Conservation (phyloP, 2,113 vertebrate species). For the Prolemur simus region DNA sequence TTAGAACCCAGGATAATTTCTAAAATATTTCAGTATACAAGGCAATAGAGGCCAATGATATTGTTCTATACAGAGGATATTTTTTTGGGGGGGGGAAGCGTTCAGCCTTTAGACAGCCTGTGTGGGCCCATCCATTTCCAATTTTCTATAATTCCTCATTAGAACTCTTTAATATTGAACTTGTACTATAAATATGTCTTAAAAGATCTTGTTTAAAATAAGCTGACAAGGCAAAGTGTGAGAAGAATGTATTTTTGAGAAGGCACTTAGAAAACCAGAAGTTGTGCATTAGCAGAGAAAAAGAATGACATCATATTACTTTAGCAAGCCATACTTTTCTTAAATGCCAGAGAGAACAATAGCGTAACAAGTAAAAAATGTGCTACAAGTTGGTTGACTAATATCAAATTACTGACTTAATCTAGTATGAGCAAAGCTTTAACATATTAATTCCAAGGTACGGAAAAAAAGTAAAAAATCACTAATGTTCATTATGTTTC, state of each 20-base stretch:
- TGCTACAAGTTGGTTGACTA: not conserved
- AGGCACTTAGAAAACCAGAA: slow-evolving; percentile 46
- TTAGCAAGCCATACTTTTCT: not conserved
- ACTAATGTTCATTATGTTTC: not conserved
- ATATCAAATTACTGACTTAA: slow-evolving; percentile 13
- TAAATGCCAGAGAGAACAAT: not conserved
- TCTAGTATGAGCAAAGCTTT: slow-evolving; percentile 27
- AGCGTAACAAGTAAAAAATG: slow-evolving; percentile 30
- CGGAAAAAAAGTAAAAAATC: not conserved
- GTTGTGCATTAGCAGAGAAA: not conserved
- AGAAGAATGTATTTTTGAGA: slow-evolving; percentile 35
- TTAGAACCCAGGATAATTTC: not conserved
- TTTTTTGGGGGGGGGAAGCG: not conserved
- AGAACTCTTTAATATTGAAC: slow-evolving; percentile 26
- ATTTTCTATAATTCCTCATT: slow-evolving; percentile 2
- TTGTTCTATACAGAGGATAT: not conserved
- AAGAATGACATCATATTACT: slow-evolving; percentile 30
- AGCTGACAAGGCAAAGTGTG: slow-evolving; percentile 13
- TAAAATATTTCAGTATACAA: slow-evolving; percentile 15
- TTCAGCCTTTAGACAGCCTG: not conserved
- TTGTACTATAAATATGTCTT: slow-evolving; percentile 31
- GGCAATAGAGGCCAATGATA: not conserved
- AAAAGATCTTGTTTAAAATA: slow-evolving; percentile 54
- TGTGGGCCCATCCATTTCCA: not conserved
- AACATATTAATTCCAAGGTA: slow-evolving; percentile 15